These are phyloP conservation scores for Catharus minimus DNA, from an alignment of 2,113 vertebrate genomes.

Conservation along the genomic window DNA sequence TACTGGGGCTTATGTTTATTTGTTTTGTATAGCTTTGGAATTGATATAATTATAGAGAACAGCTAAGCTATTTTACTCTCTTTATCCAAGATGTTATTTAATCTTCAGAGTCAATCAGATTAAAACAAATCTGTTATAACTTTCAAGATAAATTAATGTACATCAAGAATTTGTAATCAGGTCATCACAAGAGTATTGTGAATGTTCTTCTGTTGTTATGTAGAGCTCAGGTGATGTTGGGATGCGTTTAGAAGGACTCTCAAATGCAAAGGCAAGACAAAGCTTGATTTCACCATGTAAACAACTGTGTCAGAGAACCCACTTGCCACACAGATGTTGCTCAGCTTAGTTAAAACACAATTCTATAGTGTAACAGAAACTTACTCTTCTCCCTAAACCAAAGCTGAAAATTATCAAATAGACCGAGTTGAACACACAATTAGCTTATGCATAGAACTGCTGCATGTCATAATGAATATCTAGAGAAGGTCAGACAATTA, in stretches of 20 bases:
- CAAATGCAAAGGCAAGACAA: not conserved
- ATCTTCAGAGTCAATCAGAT: slow-evolving; percentile 25
- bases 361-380: not conserved
- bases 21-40: slow-evolving; percentile 50
- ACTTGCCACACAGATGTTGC: not conserved
- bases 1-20: slow-evolving; percentile 31
- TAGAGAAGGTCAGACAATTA: not conserved
- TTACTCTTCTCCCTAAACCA: not conserved
- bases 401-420: not conserved
- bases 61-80: slow-evolving; percentile 18
- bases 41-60: slow-evolving; percentile 50
- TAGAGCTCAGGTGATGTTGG: not conserved
- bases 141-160: not conserved
- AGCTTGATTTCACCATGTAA: not conserved
- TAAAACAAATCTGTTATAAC: not conserved
- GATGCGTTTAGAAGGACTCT: not conserved
- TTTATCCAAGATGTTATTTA: slow-evolving; percentile 50
- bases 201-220: not conserved
- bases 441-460: not conserved
- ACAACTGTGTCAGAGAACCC: not conserved
- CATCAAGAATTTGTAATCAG: not conserved
- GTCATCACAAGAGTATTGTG: not conserved
- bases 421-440: not conserved
- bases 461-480: not conserved
- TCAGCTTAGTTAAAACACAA: not conserved